A percentile compares a stretch with the other conserved stretches of the same genome.
phyloP scores from a whole-genome alignment of 1,140 invertebrate species.

The Aphidius ervi region DNA sequence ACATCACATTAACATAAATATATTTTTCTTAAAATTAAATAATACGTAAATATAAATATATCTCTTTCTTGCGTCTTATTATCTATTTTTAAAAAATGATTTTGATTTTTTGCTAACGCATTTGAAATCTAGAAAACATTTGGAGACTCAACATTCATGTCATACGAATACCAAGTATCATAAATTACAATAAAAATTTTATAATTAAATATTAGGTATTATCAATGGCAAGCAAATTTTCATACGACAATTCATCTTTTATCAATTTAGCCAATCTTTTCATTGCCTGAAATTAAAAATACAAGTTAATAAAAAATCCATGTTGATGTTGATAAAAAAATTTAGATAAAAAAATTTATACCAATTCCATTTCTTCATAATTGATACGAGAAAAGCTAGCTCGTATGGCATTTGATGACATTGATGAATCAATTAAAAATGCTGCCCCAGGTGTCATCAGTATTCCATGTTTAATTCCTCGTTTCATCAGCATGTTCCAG shows the following conservation, averaged over 20 bases:
- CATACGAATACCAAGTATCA: no score
- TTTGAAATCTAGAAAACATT: no score
- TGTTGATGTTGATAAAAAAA: background rate
- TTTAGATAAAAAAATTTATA: conserved; percentile 15
- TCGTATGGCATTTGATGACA: conserved; percentile 63
- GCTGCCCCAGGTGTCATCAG: conserved; percentile 68
- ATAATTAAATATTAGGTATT: conserved; percentile 27
- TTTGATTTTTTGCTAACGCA: no score
- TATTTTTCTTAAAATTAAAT: no score
- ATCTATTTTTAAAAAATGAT: no score
- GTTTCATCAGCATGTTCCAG: conserved; percentile 67
- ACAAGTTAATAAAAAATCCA: background rate
- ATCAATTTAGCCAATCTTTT: conserved; percentile 41
- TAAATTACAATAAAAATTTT: no score
- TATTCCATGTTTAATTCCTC: conserved; percentile 58
- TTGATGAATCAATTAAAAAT: conserved; percentile 59
- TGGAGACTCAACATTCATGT: no score
- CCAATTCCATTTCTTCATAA: conserved; percentile 60
- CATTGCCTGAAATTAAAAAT: conserved; percentile 36
- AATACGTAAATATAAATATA: no score
- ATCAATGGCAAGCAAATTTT: conserved; percentile 30
- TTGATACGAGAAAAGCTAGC: conserved; percentile 65
- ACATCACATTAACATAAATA: no score
- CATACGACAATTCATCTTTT: conserved; percentile 33
- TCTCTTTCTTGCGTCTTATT: no score